Evolutionary conservation across 2,797 vertebrate species (phyloP).

Genomic region (Nannoperca obscura): DNA sequence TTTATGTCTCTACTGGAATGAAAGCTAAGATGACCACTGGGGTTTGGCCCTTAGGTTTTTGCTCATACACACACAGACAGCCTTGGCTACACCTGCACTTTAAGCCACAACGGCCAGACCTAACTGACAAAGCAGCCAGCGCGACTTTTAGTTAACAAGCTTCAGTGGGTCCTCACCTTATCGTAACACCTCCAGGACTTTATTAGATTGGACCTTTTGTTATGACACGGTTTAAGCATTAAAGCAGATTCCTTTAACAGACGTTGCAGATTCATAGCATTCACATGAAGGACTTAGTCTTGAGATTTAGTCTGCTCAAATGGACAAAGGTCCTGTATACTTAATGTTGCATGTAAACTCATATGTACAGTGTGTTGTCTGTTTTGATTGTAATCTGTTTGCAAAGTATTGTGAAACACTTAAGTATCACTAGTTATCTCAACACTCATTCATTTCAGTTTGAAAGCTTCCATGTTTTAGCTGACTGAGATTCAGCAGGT

Average conservation of each 20-base stretch:
- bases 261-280: conserved; percentile 23
- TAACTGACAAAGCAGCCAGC: conserved; percentile 66
- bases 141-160: conserved; percentile 60
- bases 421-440: background rate
- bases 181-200: conserved; percentile 58
- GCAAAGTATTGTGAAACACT: background rate
- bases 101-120: conserved; percentile 32
- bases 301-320: background rate
- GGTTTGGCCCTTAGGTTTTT: conserved; percentile 33
- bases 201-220: conserved; percentile 61
- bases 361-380: background rate
- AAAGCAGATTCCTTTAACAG: conserved; percentile 61
- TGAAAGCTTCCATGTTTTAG: background rate
- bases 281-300: conserved; percentile 4
- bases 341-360: background rate
- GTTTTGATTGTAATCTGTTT: background rate
- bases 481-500: background rate
- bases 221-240: conserved; percentile 57
- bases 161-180: conserved; percentile 53
- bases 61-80: conserved; percentile 1
- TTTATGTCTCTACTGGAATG: conserved; percentile 52
- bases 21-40: conserved; percentile 61
- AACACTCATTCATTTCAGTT: background rate
- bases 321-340: background rate
- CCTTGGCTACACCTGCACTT: conserved; percentile 57